These are phyloP conservation scores for Pseudomyrmex dendroicus DNA, from an alignment of 1,140 invertebrate species.

Conservation along the genomic window DNA sequence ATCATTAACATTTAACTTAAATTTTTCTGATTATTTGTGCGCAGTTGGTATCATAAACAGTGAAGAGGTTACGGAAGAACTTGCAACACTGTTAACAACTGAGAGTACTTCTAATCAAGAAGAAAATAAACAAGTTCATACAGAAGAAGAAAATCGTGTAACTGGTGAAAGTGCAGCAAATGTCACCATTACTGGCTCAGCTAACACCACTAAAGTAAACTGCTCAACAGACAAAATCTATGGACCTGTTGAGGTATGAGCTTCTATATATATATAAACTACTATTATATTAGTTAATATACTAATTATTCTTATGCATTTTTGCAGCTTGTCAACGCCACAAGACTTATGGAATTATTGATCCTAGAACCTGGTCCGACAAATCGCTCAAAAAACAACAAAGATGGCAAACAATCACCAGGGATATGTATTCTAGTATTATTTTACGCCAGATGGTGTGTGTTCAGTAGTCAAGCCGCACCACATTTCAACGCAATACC, in stretches of 20 bases:
- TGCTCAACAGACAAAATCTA: conserved; percentile 78
- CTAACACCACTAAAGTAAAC: conserved; percentile 78
- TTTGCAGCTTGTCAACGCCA: conserved; percentile 86
- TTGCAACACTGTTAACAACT: background rate
- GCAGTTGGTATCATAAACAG: conserved; percentile 40
- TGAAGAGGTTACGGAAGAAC: background rate
- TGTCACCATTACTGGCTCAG: conserved; percentile 25
- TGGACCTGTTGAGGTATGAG: conserved; percentile 80
- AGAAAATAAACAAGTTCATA: background rate
- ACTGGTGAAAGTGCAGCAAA: conserved; percentile 12
- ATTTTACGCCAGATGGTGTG: conserved; percentile 96
- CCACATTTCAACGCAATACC: conserved; percentile 96
- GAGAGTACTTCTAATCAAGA: background rate
- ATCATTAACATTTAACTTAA: background rate
- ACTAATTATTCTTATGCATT: background rate
- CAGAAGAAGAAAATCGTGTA: background rate
- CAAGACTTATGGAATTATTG: conserved; percentile 85
- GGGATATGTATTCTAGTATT: conserved; percentile 93
- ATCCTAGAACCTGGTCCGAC: conserved; percentile 85
- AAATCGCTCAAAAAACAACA: conserved; percentile 80
- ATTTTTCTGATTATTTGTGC: background rate
- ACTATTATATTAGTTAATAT: background rate
- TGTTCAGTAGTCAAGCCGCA: conserved; percentile 95
- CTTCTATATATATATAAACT: background rate
- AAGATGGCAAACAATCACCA: conserved; percentile 83